phyloP scores from a whole-genome alignment of 2,888 invertebrate species.

The Dynastes hyllus region DNA sequence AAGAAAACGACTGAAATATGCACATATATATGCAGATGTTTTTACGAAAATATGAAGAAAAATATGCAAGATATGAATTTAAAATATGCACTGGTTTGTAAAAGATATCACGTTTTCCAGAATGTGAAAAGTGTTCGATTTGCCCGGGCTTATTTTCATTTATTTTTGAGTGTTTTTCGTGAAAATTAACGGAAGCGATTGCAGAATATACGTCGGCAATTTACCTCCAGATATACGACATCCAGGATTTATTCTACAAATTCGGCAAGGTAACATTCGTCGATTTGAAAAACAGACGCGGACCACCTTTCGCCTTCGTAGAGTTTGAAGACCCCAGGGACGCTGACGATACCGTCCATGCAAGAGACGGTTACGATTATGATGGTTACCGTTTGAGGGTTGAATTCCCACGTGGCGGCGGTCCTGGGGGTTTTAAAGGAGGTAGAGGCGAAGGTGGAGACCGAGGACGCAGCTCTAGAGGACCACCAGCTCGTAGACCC shows the following conservation, averaged over 20 bases:
- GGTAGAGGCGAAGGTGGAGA: conserved; percentile 73
- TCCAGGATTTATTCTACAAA: conserved; percentile 98
- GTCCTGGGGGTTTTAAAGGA: conserved; percentile 77
- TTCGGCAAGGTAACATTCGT: conserved; percentile 99
- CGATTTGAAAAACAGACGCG: conserved; percentile 97
- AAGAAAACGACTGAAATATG: too few relatives aligned
- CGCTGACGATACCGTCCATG: conserved; percentile 97
- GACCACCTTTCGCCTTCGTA: conserved; percentile 99
- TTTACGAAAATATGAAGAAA: too few relatives aligned
- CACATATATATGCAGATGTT: too few relatives aligned
- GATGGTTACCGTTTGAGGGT: conserved; percentile 98
- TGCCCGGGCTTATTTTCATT: background rate
- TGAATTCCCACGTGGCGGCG: conserved; percentile 96
- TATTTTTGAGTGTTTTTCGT: conserved; percentile 11
- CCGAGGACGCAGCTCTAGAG: conserved; percentile 77
- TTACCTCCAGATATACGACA: conserved; percentile 98
- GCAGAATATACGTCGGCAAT: conserved; percentile 99
- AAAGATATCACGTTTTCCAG: too few relatives aligned
- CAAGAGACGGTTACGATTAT: conserved; percentile 98
- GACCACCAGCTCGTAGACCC: conserved; percentile 94
- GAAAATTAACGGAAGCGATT: conserved; percentile 78
- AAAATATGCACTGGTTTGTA: too few relatives aligned
- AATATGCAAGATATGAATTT: too few relatives aligned
- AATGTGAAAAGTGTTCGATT: conserved; percentile 18
- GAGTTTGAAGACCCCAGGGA: conserved; percentile 99